These are phyloP conservation scores for Danionella dracula DNA, from an alignment of 2,797 vertebrate genomes.

Conservation along the genomic window DNA sequence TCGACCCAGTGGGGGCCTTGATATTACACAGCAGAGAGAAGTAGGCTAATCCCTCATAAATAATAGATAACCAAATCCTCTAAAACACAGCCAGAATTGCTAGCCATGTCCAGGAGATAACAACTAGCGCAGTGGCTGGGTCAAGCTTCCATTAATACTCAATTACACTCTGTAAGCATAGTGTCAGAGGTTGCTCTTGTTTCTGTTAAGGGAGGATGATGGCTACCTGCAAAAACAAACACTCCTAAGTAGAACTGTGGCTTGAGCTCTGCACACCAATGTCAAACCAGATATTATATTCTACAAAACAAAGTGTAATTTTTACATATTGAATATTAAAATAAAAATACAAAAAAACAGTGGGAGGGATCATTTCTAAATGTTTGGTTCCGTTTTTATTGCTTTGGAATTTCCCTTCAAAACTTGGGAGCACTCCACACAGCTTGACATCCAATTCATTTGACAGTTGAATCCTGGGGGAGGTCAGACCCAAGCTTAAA, in stretches of 20 bases:
- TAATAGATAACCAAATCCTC: conserved; percentile 75
- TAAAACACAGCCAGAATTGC: conserved; percentile 65
- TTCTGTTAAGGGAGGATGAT: conserved; percentile 21
- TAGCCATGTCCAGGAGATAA: conserved; percentile 59
- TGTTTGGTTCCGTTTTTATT: too few species aligned
- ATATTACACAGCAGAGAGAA: conserved; percentile 32
- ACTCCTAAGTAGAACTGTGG: background rate
- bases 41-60: conserved; percentile 73
- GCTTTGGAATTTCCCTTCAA: too few species aligned
- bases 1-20: conserved; percentile 24
- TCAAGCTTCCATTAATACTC: conserved; percentile 67
- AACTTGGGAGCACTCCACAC: too few species aligned
- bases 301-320: too few species aligned
- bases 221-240: conserved; percentile 13
- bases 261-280: background rate
- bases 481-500: too few species aligned
- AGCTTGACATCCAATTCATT: too few species aligned
- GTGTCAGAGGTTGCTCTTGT: conserved; percentile 18
- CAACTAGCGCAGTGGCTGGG: conserved; percentile 58
- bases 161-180: conserved; percentile 39
- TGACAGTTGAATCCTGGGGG: too few species aligned
- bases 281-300: background rate
- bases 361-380: too few species aligned
- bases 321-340: too few species aligned
- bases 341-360: too few species aligned